Evolutionary conservation across 1,140 invertebrate genomes (phyloP).

Genomic region (Megathymus violae): DNA sequence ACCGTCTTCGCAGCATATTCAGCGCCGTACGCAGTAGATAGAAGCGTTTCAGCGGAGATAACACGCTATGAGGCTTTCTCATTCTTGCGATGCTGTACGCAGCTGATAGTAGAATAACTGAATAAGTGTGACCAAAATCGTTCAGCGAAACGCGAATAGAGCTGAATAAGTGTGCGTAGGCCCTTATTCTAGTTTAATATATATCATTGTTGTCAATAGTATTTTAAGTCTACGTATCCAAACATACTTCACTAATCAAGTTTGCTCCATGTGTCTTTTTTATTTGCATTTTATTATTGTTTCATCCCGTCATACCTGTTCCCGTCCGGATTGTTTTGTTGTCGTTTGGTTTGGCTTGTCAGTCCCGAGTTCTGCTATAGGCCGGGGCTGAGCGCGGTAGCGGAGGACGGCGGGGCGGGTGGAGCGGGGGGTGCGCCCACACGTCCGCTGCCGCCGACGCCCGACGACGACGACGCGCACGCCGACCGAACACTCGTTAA

Average conservation of each 20-base stretch:
- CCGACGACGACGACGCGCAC: constrained; percentile 92
- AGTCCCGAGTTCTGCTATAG: constrained; percentile 95
- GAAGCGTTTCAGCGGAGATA: too few species aligned
- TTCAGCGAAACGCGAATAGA: too few species aligned
- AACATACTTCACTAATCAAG: not conserved
- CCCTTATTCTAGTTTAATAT: too few species aligned
- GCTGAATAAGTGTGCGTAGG: too few species aligned
- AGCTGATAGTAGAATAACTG: too few species aligned
- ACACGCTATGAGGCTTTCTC: too few species aligned
- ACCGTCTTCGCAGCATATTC: too few species aligned
- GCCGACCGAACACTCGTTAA: constrained; percentile 95
- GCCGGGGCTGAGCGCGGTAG: constrained; percentile 86
- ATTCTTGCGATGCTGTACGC: too few species aligned
- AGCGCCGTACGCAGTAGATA: too few species aligned
- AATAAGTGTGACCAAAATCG: too few species aligned
- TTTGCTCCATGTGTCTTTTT: constrained; percentile 42
- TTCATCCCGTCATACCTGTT: constrained; percentile 40
- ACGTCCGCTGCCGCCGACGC: constrained; percentile 96
- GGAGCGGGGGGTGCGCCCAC: constrained; percentile 89
- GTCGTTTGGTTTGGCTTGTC: constrained; percentile 54
- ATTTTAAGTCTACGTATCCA: too few species aligned
- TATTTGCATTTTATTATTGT: constrained; percentile 50
- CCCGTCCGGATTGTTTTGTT: constrained; percentile 62
- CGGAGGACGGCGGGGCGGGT: constrained; percentile 73
- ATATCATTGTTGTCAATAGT: too few species aligned